Base-by-base conservation (phyloP, 2,113 vertebrate species). In the Sinosuthora webbiana region DNA sequence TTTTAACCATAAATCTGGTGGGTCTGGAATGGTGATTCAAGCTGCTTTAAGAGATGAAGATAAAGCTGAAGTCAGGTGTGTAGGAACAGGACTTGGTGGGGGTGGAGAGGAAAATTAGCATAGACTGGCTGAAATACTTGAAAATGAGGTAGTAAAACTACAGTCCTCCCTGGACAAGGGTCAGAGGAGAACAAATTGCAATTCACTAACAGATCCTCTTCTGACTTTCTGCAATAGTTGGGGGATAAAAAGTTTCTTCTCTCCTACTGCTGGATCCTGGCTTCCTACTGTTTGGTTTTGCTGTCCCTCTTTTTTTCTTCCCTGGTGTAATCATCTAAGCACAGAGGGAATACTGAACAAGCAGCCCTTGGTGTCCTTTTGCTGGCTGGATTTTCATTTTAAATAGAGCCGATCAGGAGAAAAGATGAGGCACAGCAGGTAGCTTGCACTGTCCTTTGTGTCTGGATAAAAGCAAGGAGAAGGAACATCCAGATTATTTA, bases 1-100 rank as follows among this genome's bases (percentile, higher is more conserved):
- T 97, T 96, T 96, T 97, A 91, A 93, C 90, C 5, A 31, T 97
- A 97, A 97, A 97, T 96, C 95, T 97, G 84, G 79, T 76, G 67
- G 59, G 75, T 78, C 79, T 89, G 95, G 89, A 85, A 76, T 67
- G 83, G 83, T 1, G 6, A 86, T 93, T 79, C 93, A 88, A 88
- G 57, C 92, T 95, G 95, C 77, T 96, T 85, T 91, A 81, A 89
- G 83, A 77, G 69, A 96, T 92, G 94, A 94, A 95, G 93, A 95
- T 94, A 95, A 96, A 97, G 82, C 56, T 83, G 77, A 76, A 92
- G 69, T 73, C 8, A 15, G n/a, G 77, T 83, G 24, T 41, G 60
- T 28, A 80, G 57, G 79, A 55, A 16, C 73, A 67, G 39, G 68
- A 47, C 39, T 44, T 81, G 52, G 27, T 57, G 73, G 56, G n/a